These are phyloP conservation scores for Trialeurodes vaporariorum DNA, from an alignment of 1,140 invertebrate species.

Conservation along the genomic window DNA sequence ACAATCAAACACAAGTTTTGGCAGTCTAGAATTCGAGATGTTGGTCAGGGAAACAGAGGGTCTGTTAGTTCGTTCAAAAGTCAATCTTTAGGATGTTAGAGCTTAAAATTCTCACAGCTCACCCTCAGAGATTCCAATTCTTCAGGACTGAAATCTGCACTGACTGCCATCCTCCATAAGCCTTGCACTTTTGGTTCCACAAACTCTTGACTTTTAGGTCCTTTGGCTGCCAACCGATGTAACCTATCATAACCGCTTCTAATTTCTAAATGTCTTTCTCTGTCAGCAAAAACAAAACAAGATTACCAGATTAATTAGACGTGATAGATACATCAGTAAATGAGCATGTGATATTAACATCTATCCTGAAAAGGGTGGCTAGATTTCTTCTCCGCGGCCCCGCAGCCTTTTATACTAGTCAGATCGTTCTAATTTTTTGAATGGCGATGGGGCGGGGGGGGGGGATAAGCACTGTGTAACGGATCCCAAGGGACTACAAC, in stretches of 20 bases:
- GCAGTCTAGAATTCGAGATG: background rate
- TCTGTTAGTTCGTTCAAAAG: too few relatives aligned
- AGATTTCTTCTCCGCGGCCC: background rate
- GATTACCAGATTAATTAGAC: constrained; percentile 10
- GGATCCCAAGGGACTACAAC: too few relatives aligned
- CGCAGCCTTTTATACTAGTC: too few relatives aligned
- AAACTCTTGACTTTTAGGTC: constrained; percentile 70
- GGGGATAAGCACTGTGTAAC: too few relatives aligned
- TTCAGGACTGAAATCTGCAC: constrained; percentile 63
- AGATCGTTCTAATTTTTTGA: too few relatives aligned
- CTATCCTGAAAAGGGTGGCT: background rate
- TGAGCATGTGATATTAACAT: background rate
- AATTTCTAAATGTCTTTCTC: constrained; percentile 63
- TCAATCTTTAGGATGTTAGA: constrained; percentile 8
- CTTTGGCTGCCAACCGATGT: constrained; percentile 54
- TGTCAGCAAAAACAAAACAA: constrained; percentile 27
- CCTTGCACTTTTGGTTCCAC: constrained; percentile 78
- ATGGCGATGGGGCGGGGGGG: too few relatives aligned
- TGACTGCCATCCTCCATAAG: constrained; percentile 68
- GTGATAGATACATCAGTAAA: constrained; percentile 9
- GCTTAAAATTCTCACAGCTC: too few relatives aligned
- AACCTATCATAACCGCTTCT: constrained; percentile 69
- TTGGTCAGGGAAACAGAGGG: too few relatives aligned
- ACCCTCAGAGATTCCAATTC: constrained; percentile 76
- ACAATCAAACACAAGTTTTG: background rate